phyloP scores from a whole-genome alignment of 2,888 invertebrate species.

The Carcina quercana region DNA sequence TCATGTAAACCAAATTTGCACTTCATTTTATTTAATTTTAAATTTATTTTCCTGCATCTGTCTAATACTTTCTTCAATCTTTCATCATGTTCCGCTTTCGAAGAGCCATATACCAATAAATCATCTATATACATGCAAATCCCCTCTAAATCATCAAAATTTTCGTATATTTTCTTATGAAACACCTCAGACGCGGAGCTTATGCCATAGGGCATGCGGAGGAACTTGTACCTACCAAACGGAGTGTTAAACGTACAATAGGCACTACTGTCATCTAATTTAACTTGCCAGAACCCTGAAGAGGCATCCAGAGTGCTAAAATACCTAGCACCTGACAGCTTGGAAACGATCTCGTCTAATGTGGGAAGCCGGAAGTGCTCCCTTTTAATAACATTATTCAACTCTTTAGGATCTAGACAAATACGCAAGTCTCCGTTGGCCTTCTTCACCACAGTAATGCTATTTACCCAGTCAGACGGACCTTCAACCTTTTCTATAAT shows the following conservation, averaged over 20 bases:
- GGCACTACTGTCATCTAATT: conserved; percentile 3
- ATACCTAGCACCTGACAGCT: conserved; percentile 10
- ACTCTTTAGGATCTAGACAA: conserved; percentile 13
- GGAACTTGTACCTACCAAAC: too few species aligned
- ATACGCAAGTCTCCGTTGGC: conserved; percentile 11
- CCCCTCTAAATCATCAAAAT: conserved; percentile 8
- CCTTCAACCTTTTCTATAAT: too few species aligned
- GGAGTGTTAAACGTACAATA: too few species aligned
- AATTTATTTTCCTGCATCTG: not conserved
- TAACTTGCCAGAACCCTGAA: conserved; percentile 1
- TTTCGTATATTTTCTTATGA: conserved; percentile 1
- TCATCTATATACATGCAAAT: conserved; percentile 8
- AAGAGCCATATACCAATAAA: conserved; percentile 5
- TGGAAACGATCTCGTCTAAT: conserved; percentile 11
- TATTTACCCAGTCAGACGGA: too few species aligned
- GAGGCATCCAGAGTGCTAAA: conserved; percentile 5
- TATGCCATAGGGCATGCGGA: not conserved
- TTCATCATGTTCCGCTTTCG: conserved; percentile 7
- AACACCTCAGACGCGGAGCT: not conserved
- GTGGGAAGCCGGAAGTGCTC: conserved; percentile 14
- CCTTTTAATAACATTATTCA: conserved; percentile 11
- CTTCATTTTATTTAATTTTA: conserved; percentile 11
- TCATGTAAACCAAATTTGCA: conserved; percentile 6
- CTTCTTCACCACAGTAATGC: too few species aligned
- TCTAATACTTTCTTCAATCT: conserved; percentile 6